Evolutionary conservation across 2,888 invertebrate species (phyloP), one percentile per base, ranked within the genome.

Genomic region (Syrphus vitripennis): DNA sequence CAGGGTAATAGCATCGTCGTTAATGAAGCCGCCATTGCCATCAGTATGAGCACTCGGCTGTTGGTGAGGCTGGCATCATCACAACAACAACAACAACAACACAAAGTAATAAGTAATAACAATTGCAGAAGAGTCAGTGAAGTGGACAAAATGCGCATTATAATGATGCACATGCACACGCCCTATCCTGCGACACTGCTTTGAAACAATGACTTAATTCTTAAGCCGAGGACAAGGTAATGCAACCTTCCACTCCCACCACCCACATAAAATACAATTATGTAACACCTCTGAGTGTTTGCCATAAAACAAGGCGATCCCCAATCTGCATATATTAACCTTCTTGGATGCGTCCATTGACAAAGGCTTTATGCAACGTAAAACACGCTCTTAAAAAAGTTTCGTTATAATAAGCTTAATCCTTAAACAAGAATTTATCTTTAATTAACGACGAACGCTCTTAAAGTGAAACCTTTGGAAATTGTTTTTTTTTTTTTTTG

Each of bases 321-420:
- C 53, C 34, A 16, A 31, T 14, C 31, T 29, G 19, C 42, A 6
- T n/a, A 6, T n/a, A 26, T 5, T 10, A 5, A 10, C 16, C n/a
- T 48, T 21, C 16, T n/a, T 12, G n/a, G 6, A 3, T 40, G 19
- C 4, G 12, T 29, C 19, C 29, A n/a, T 19, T 19, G 4, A 37
- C 16, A 57, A 21, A 31, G 40, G 31, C 37, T 69, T 29, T 14
- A 48, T 21, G 59, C 26, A 40, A 53, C 53, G 70, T 63, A 45
- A 19, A 34, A 16, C 9, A 10, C n/a, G n/a, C 24, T 12, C n/a
- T 14, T 19, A 45, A 31, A 40, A n/a, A 63, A 16, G 61, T 61
- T 40, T 53, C 10, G 5, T 88, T 71, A 88, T 90, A 90, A 91
- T 91, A n/a, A n/a, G n/a, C n/a, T 90, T 90, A 91, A 90, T 90